A percentile compares a stretch with the other conserved stretches of the same genome.
phyloP scores from a whole-genome alignment of 2,888 invertebrate species.

The Parnassius smintheus region DNA sequence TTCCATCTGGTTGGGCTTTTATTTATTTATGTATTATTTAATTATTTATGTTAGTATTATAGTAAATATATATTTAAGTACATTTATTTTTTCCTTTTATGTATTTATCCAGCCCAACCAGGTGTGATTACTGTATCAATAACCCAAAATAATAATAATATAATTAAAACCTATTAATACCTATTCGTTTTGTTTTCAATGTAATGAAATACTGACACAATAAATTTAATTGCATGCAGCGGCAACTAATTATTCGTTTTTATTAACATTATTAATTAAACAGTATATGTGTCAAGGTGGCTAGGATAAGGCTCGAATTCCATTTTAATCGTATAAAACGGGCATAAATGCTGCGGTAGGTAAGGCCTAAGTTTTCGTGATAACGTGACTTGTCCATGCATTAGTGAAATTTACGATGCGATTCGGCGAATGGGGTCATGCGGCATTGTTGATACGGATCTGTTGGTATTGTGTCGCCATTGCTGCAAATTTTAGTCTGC shows the following conservation, averaged over 20 bases:
- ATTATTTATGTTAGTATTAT: no score
- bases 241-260: neutral
- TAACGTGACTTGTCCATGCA: slow-evolving; percentile 26
- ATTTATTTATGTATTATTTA: no score
- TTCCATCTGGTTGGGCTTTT: no score
- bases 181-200: neutral
- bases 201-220: neutral
- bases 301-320: slow-evolving; percentile 9
- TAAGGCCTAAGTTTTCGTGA: slow-evolving; percentile 11
- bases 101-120: no score
- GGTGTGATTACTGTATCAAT: no score
- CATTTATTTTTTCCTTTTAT: no score
- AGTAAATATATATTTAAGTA: no score
- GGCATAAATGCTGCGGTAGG: neutral
- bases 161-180: no score
- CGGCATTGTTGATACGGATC: slow-evolving; percentile 24
- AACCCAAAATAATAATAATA: no score
- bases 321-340: slow-evolving; percentile 3
- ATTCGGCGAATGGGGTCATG: slow-evolving; percentile 22
- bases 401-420: slow-evolving; percentile 24
- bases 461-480: slow-evolving; percentile 21
- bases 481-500: slow-evolving; percentile 26
- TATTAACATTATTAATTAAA: neutral
- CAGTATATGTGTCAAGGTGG: neutral
- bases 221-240: neutral